Evolutionary conservation across 2,888 invertebrate genomes (phyloP).

Genomic region (Macropis europaea): DNA sequence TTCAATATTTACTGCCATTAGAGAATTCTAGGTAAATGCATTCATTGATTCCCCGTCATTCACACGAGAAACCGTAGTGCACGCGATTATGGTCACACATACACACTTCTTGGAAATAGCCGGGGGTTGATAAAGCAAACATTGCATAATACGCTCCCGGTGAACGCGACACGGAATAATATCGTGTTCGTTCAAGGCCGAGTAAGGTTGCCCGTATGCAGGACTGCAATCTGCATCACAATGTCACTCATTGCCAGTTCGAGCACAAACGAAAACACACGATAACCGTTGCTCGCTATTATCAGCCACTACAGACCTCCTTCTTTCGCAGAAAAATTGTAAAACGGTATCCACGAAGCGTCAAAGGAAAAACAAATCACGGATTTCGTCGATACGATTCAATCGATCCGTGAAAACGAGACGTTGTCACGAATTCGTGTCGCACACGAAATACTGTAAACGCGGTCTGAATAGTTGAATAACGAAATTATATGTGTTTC

Average conservation of each 20-base stretch:
- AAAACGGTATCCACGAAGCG: slow-evolving; percentile 3
- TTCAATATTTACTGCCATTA: too few relatives aligned
- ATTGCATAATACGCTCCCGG: slow-evolving; percentile 38
- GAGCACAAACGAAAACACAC: slow-evolving; percentile 22
- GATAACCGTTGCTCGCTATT: slow-evolving; percentile 21
- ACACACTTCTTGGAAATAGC: slow-evolving; percentile 10
- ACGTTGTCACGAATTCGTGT: slow-evolving; percentile 7
- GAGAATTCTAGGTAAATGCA: neutral
- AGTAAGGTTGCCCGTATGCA: slow-evolving; percentile 9
- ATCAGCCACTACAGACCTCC: neutral
- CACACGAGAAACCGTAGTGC: slow-evolving; percentile 1
- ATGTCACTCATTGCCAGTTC: slow-evolving; percentile 39
- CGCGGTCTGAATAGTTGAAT: slow-evolving; percentile 16
- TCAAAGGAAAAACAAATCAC: slow-evolving; percentile 12
- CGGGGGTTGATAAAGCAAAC: slow-evolving; percentile 48
- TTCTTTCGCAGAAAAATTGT: slow-evolving; percentile 6
- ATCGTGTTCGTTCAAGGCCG: slow-evolving; percentile 49
- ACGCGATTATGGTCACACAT: slow-evolving; percentile 4
- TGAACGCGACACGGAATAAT: slow-evolving; percentile 38
- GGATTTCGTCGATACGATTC: slow-evolving; percentile 12
- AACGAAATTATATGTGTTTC: slow-evolving; percentile 11
- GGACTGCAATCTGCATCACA: slow-evolving; percentile 48
- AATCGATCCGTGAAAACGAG: slow-evolving; percentile 14
- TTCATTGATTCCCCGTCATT: neutral
- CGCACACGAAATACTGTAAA: slow-evolving; percentile 13